Evolutionary conservation across 2,888 invertebrate species (phyloP).

Genomic region (Xanthorhoe designata): DNA sequence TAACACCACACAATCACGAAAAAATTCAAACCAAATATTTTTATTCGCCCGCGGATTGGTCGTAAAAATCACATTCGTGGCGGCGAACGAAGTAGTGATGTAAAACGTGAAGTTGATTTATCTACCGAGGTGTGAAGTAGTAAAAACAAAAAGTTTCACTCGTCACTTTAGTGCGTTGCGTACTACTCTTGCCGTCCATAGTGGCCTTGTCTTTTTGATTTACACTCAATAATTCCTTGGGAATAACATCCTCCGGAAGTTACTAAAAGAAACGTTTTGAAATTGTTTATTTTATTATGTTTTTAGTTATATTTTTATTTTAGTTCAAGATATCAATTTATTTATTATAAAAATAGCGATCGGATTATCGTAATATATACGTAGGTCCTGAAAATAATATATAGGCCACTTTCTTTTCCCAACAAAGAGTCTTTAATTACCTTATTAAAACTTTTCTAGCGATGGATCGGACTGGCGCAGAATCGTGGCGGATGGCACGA

Average conservation of each 20-base stretch:
- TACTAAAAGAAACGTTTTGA: constrained; percentile 9
- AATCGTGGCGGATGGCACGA: no score
- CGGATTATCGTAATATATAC: no score
- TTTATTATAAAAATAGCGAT: no score
- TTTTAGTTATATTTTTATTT: not conserved
- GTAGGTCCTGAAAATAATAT: no score
- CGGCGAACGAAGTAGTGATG: constrained; percentile 13
- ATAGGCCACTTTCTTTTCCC: no score
- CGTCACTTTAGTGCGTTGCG: constrained; percentile 6
- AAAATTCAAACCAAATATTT: constrained; percentile 10
- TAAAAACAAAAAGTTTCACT: constrained; percentile 24
- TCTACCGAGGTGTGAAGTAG: constrained; percentile 24
- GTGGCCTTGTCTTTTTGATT: constrained; percentile 31
- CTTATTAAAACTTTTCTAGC: no score
- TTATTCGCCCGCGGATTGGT: constrained; percentile 9
- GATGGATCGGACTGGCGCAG: no score
- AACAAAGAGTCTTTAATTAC: no score
- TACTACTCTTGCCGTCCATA: not conserved
- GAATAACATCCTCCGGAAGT: constrained; percentile 35
- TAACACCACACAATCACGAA: not conserved
- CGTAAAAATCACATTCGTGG: constrained; percentile 29
- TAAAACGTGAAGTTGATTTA: constrained; percentile 24
- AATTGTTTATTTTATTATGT: constrained; percentile 10
- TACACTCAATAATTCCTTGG: constrained; percentile 25
- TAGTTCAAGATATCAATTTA: not conserved